Base-by-base conservation (phyloP, 35 echinoderm and acorn worm genomes). In the Acanthaster planci region DNA sequence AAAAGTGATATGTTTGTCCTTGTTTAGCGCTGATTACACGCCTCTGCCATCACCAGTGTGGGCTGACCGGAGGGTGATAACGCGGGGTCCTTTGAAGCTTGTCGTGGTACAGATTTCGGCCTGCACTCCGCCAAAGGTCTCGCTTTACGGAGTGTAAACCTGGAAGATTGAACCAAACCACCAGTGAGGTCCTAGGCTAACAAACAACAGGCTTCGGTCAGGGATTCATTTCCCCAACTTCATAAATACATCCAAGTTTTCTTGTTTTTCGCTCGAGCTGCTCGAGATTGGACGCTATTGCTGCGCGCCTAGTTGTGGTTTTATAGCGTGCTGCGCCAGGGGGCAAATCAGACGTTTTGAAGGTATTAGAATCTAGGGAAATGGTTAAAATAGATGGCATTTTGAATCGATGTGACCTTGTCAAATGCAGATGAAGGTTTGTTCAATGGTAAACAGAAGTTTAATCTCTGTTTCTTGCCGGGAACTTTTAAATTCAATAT, bases 1-100 rank as follows among this genome's bases (percentile, higher is more conserved):
- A 72, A 72, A 72, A 72, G 26, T 16, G 64, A 72, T 72, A 26
- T 72, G 64, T 72, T 72, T 72, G 64, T 72, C 64, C 64, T 72
- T 72, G 64, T 72, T 72, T 31, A 72, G 64, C 64, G 64, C 22
- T 35, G 64, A 72, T 72, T 72, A 34, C 64, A 5, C 34, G 19
- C 1, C 19, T 35, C 34, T 31, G 22, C 14, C 64, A 72, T 21
- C 64, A 34, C 64, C 64, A 34, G 29, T 72, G 64, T 72, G 64
- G 64, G 64, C 64, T 72, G 64, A 34, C 64, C 30, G 18, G 19
- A 26, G 64, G 64, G 26, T 12, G 12, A 6, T 26, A 6, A 10
- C 2, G 64, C 64, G 64, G 64, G 26, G 10, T 1, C 3, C 64
- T 72, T 72, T 72, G 64, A 72, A 26, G 64, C 8, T 8, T 29